Evolutionary conservation across 2,113 vertebrate species (phyloP), one percentile per base, ranked within the genome.

Genomic region (Copsychus sechellarum): DNA sequence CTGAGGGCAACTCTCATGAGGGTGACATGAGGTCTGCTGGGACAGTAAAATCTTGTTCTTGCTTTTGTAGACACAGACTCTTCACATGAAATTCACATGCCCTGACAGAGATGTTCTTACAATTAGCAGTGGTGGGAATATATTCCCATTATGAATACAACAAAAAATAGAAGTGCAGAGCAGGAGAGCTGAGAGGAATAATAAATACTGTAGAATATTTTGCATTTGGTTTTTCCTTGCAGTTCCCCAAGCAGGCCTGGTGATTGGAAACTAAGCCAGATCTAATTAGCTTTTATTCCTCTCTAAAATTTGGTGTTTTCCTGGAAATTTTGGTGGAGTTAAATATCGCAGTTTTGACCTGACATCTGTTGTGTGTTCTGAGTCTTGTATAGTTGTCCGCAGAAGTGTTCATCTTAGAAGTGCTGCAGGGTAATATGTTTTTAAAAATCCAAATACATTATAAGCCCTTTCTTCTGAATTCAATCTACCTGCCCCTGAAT

Each of bases 21-120:
- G 15, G 34, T 81, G 34, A 6, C 8, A 2, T 0, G 2, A 54
- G 20, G 10, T 78, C 71, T 82, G 28, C 54, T 58, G 33, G 2
- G 7, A 67, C 43, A 34, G 38, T 38, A 61, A 40, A 58, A 58
- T 42, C 45, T 42, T 51, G 36, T 51, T 56, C 28, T 22, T 64
- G 9, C 18, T 72, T 79, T 21, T 60, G 47, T 81, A 56, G 50
- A 29, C 33, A 22, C 50, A 62, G 36, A 40, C 18, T 83, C 36
- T 48, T 92, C 28, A 29, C 2, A 4, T 51, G 51, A 64, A 71
- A 48, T 56, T 71, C 47, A 18, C 9, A 4, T 57, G 15, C 4
- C 14, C 23, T 60, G 24, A 24, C 31, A 58, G 48, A 76, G 9
- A 7, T 62, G 6, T 66, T 88, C 36, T 61, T 69, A 72, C 0